Conservation (phyloP, 2,113 vertebrate species). For the Oenanthe melanoleuca region DNA sequence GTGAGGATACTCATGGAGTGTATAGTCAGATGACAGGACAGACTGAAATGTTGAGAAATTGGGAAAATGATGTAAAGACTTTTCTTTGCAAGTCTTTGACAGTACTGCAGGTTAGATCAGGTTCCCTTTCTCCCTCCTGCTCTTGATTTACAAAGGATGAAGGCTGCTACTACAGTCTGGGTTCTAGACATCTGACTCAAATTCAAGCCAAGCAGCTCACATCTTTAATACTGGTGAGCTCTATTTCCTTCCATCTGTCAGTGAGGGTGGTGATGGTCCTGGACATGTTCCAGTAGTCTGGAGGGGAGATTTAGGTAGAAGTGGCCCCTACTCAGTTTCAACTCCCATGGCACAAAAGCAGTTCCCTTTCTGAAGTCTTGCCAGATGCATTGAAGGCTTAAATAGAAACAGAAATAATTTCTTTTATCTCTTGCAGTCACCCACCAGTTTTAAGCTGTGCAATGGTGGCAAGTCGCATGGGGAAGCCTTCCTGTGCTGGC, state of each 20-base stretch:
- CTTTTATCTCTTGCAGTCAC: neutral
- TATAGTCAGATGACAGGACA: neutral
- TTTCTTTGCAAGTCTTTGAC: neutral
- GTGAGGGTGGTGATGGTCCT: neutral
- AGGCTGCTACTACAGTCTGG: neutral
- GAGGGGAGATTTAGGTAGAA: neutral
- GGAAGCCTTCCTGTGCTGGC: neutral
- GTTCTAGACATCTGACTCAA: neutral
- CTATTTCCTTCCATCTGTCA: neutral
- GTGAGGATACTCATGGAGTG: neutral
- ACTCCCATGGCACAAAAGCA: neutral
- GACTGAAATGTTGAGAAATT: neutral
- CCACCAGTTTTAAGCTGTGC: neutral
- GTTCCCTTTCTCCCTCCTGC: neutral
- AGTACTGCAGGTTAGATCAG: neutral
- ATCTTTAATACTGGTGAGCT: neutral
- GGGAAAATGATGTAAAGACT: neutral
- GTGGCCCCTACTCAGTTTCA: neutral
- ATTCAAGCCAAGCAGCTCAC: neutral
- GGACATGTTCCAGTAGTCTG: neutral
- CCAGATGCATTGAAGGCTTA: neutral
- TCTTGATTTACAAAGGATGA: neutral
- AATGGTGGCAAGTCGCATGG: rapidly evolving
- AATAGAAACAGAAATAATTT: neutral
- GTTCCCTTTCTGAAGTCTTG: neutral